A percentile compares a stretch with the other conserved stretches of the same genome.
phyloP scores from a whole-genome alignment of 2,113 vertebrate genomes.

The Phasianus colchicus region DNA sequence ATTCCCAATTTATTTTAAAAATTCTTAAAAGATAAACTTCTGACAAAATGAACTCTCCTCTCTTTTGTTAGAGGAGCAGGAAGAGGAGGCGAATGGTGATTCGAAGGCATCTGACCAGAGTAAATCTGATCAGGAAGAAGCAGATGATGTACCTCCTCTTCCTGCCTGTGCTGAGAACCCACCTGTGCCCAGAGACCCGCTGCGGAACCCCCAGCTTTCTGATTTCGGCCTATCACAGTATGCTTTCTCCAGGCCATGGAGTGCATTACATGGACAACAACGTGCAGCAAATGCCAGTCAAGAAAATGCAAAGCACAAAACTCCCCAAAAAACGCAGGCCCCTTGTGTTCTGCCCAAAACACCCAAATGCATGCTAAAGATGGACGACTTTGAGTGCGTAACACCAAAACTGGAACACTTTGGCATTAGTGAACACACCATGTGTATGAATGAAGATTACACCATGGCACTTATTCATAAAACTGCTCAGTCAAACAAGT shows the following conservation, averaged over 20 bases:
- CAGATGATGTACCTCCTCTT: not conserved
- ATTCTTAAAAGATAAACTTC: not conserved
- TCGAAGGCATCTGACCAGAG: not conserved
- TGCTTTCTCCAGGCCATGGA: slow-evolving; percentile 72
- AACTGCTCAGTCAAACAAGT: slow-evolving; percentile 67
- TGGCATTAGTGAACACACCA: slow-evolving; percentile 85
- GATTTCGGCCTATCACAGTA: slow-evolving; percentile 92
- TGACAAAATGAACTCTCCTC: not conserved
- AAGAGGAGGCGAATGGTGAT: not conserved
- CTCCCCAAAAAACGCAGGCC: not conserved
- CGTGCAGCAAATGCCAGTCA: rapidly evolving
- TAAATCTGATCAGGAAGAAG: slow-evolving; percentile 24
- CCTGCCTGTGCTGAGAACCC: not conserved
- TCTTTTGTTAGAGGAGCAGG: slow-evolving; percentile 13
- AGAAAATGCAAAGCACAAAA: not conserved
- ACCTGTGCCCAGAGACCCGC: not conserved
- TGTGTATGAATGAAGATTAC: slow-evolving; percentile 91
- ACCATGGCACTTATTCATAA: slow-evolving; percentile 85
- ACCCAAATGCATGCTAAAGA: slow-evolving; percentile 82
- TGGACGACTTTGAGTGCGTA: slow-evolving; percentile 82
- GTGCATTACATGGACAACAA: not conserved
- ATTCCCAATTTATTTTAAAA: not conserved
- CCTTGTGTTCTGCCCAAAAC: slow-evolving; percentile 74
- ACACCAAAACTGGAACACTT: slow-evolving; percentile 88
- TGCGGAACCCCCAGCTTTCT: slow-evolving; percentile 83